phyloP scores from a whole-genome alignment of 2,797 vertebrate species.

The Peromyscus melanophrys region DNA sequence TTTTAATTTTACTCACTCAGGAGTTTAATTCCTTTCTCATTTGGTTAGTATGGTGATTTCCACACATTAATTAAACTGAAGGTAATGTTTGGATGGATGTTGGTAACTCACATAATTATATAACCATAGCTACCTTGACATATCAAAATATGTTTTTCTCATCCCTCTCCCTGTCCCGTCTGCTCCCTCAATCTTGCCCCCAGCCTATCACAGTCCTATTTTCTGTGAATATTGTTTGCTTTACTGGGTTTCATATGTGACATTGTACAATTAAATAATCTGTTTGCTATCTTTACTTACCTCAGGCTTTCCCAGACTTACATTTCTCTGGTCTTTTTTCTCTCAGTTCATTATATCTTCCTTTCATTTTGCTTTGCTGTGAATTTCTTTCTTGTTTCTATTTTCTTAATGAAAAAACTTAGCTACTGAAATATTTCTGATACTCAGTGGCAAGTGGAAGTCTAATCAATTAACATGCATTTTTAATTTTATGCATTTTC shows the following conservation, averaged over 20 bases:
- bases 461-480: background rate
- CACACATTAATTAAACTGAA: background rate
- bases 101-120: background rate
- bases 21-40: background rate
- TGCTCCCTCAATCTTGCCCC: background rate
- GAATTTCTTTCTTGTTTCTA: background rate
- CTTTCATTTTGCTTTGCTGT: background rate
- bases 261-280: background rate
- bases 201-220: too few species aligned
- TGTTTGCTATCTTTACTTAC: background rate
- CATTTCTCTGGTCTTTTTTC: background rate
- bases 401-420: background rate
- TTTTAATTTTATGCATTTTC: background rate
- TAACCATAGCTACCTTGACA: background rate
- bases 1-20: background rate
- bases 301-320: background rate
- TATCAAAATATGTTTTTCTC: background rate
- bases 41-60: background rate
- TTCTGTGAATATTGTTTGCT: background rate
- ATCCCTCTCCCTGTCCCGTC: background rate
- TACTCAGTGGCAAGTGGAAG: background rate
- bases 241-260: background rate
- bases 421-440: background rate
- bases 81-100: background rate
- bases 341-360: background rate